Evolutionary conservation across 2,888 invertebrate species (phyloP), one percentile per base, ranked within the genome.

Genomic region (Andrena dorsata): DNA sequence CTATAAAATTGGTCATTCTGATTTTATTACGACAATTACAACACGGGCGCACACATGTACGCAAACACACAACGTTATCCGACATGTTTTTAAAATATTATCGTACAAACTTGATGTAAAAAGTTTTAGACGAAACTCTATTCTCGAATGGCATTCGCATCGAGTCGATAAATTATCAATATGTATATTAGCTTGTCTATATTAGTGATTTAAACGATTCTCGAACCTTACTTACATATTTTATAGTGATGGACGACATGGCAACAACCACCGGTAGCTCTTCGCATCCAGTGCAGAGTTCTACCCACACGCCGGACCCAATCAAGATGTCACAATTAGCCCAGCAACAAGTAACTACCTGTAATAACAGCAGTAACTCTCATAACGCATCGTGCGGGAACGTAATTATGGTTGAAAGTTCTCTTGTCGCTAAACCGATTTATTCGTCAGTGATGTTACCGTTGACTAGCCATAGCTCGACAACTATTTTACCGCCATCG

Each of bases 221-320:
- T 74, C 76, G 74, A 87, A 85, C 77, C 74, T 73, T 76, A 65
- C 72, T 3, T 91, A 69, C 91, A 84, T 91, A 85, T 91, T 90
- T 92, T 92, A 83, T 92, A 92, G 92, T 88, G 87, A 83, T 81
- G 89, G 91, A 91, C 89, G 84, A 79, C 83, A 85, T 83, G 76
- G 88, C 86, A 78, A 80, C 82, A 23, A 85, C 80, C 83, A 81
- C 80, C 84, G 80, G 72, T 84, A 83, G 41, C 49, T 84, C 86
- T 66, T 82, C 89, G 7, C 84, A 85, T 32, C 65, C 63, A 73
- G 74, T 78, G 64, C 70, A 79, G 47, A 82, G 73, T 81, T 80
- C 89, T 51, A 84, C 86, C 68, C 87, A 86, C 51, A 85, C 87
- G 51, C 83, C 90, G 85, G 91, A 91, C 32, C 78, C 89, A 53